Conservation (phyloP, 1,140 invertebrate species). For the Whitmania pigra region DNA sequence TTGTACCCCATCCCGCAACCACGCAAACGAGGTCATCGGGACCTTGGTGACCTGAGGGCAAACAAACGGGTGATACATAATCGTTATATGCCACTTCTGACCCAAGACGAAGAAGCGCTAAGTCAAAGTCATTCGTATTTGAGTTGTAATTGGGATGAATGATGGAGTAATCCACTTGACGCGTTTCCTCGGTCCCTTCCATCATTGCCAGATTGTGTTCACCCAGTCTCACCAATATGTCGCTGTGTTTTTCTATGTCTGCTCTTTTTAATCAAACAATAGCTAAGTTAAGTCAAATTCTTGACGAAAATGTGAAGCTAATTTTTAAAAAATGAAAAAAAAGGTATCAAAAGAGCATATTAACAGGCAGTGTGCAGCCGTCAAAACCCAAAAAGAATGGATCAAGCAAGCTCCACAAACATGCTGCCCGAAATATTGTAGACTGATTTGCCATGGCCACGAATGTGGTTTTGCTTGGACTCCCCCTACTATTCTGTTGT, state of each 20-base stretch:
- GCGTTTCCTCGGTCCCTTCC: conserved; percentile 14
- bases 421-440: conserved; percentile 18
- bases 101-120: conserved; percentile 15
- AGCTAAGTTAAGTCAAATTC: not conserved
- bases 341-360: not conserved
- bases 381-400: conserved; percentile 18
- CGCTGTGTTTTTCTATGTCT: not conserved
- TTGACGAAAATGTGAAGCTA: too few relatives aligned
- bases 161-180: not conserved
- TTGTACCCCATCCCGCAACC: conserved; percentile 18
- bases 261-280: not conserved
- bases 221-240: conserved; percentile 13
- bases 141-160: conserved; percentile 9
- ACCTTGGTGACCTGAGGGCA: not conserved
- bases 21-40: conserved; percentile 11
- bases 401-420: conserved; percentile 17
- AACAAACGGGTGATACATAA: conserved; percentile 11
- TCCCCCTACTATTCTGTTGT: conserved; percentile 29
- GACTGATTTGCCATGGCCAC: conserved; percentile 29
- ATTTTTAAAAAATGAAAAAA: not conserved
- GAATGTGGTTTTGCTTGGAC: conserved; percentile 24
- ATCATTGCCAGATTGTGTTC: conserved; percentile 12
- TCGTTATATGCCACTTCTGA: not conserved
- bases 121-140: conserved; percentile 10
- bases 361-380: conserved; percentile 21